phyloP scores from a whole-genome alignment of 2,888 invertebrate species.

The Diloba caeruleocephala region DNA sequence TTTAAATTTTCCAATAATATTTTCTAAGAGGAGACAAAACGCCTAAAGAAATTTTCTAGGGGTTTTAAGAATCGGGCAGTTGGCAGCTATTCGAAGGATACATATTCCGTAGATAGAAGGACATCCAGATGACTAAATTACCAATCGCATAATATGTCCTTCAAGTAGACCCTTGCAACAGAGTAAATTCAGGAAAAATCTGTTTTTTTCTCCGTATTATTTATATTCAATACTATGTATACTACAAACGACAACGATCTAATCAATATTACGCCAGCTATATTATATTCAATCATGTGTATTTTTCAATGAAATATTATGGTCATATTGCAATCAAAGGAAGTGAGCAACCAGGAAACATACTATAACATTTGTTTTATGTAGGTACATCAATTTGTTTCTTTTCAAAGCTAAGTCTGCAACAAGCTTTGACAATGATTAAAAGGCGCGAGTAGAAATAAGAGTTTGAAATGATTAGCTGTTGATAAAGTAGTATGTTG shows the following conservation, averaged over 20 bases:
- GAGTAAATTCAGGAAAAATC: background rate
- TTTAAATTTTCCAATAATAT: no score
- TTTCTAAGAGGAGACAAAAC: no score
- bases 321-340: conserved; percentile 28
- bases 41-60: no score
- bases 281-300: background rate
- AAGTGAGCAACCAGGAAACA: conserved; percentile 5
- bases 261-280: background rate
- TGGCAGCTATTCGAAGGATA: no score
- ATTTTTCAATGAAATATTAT: conserved; percentile 18
- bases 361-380: background rate
- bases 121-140: no score
- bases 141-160: no score
- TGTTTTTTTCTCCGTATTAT: background rate
- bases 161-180: no score
- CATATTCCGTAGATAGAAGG: no score
- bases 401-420: no score
- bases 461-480: conserved; percentile 37
- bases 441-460: conserved; percentile 16
- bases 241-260: background rate
- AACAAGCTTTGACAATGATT: conserved; percentile 2
- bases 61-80: no score
- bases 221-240: background rate
- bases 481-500: conserved; percentile 37
- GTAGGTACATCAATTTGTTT: no score